phyloP scores from a whole-genome alignment of 2,888 invertebrate species.

The Plebejus melissa region DNA sequence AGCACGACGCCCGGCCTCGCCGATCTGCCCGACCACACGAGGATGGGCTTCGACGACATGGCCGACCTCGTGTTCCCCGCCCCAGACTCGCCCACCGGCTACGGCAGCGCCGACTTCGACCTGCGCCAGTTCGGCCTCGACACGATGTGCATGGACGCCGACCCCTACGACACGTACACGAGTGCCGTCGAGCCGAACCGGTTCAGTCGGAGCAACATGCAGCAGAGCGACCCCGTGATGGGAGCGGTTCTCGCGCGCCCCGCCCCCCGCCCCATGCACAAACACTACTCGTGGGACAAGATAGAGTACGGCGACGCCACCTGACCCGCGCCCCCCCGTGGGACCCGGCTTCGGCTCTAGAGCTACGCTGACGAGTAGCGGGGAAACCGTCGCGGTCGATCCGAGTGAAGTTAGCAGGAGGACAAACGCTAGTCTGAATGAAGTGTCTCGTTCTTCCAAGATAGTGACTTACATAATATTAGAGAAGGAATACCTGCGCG shows the following conservation, averaged over 20 bases:
- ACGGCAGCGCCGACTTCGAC: conserved; percentile 70
- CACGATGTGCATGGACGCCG: conserved; percentile 75
- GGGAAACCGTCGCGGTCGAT: background rate
- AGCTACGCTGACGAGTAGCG: conserved; percentile 31
- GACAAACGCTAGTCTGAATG: conserved; percentile 57
- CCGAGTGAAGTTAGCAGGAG: conserved; percentile 33
- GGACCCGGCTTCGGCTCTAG: conserved; percentile 39
- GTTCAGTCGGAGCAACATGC: conserved; percentile 69
- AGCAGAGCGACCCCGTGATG: conserved; percentile 85
- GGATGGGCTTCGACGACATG: conserved; percentile 67
- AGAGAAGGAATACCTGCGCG: conserved; percentile 51
- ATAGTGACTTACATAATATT: conserved; percentile 53
- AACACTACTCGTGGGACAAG: conserved; percentile 87
- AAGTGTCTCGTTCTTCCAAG: conserved; percentile 62
- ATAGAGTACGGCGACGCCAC: conserved; percentile 86
- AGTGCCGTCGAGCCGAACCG: conserved; percentile 69
- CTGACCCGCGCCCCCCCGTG: conserved; percentile 52
- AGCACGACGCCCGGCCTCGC: conserved; percentile 64
- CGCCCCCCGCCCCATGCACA: conserved; percentile 76
- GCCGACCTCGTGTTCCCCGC: conserved; percentile 68
- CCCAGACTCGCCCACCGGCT: conserved; percentile 55
- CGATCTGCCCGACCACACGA: conserved; percentile 62
- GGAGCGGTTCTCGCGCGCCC: conserved; percentile 82
- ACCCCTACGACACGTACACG: conserved; percentile 66
- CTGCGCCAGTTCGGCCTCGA: conserved; percentile 82